These are phyloP conservation scores for Pheosia tremula DNA, from an alignment of 2,888 invertebrate species.

Conservation along the genomic window DNA sequence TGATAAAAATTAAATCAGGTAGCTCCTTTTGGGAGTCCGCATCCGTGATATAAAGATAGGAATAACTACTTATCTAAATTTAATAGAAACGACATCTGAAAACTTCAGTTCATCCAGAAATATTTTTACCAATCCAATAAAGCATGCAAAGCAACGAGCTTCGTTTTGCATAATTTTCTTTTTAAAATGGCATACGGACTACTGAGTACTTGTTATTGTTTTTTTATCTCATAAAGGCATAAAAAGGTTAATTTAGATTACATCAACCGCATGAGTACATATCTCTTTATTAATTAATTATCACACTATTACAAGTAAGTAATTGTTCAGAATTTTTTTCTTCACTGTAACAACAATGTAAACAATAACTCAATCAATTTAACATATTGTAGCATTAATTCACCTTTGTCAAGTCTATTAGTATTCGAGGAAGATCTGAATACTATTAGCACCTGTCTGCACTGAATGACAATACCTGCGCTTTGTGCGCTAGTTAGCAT, in stretches of 20 bases:
- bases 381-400: conserved; percentile 31
- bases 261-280: no score
- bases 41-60: no score
- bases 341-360: conserved; percentile 17
- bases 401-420: conserved; percentile 36
- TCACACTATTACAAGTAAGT: no score
- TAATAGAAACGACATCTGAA: neutral
- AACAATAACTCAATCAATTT: conserved; percentile 32
- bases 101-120: neutral
- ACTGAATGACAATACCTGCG: conserved; percentile 33
- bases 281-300: no score
- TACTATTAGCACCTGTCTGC: conserved; percentile 40
- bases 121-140: neutral
- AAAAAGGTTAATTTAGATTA: no score
- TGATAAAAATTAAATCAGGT: no score
- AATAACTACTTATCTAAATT: no score
- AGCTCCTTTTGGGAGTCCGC: no score
- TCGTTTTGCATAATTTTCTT: conserved; percentile 14
- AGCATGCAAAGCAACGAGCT: neutral
- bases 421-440: conserved; percentile 37
- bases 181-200: conserved; percentile 3
- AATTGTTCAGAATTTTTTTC: no score
- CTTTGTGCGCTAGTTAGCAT: conserved; percentile 22
- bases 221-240: no score
- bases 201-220: no score